Percentiles rank a stretch among this genome's conserved stretches.
These are phyloP conservation scores for Drosophila mojavensis DNA, from an alignment of 1,140 invertebrate genomes.

Conservation along the genomic window DNA sequence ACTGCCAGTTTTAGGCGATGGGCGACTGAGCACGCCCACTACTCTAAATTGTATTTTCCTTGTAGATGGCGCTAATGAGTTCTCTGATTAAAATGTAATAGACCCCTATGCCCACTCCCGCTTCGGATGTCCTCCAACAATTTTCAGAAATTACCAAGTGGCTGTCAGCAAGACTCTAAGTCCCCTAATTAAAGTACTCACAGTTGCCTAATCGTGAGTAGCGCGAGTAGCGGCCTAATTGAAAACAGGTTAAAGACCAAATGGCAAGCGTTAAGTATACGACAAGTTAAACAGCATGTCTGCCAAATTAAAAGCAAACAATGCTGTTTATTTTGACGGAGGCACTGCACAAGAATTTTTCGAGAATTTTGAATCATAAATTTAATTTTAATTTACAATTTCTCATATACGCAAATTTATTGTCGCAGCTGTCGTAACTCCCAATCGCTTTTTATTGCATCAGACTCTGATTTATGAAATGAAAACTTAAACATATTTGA, in stretches of 20 bases:
- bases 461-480: background rate
- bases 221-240: conserved; percentile 17
- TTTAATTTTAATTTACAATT: background rate
- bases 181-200: conserved; percentile 20
- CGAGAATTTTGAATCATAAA: background rate
- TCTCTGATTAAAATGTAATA: conserved; percentile 62
- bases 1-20: conserved; percentile 5
- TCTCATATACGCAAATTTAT: too few species aligned
- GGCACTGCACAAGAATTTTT: too few species aligned
- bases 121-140: conserved; percentile 27
- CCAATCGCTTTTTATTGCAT: background rate
- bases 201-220: conserved; percentile 19
- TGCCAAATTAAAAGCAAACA: background rate
- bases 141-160: conserved; percentile 15
- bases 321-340: background rate
- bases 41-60: conserved; percentile 63
- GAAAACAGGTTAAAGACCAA: conserved; percentile 8
- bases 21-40: conserved; percentile 19
- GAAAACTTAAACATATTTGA: background rate
- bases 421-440: too few species aligned
- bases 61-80: conserved; percentile 65
- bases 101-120: conserved; percentile 3
- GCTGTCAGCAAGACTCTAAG: conserved; percentile 10
- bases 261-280: conserved; percentile 31
- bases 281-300: background rate